Base-by-base conservation (phyloP, 2,797 vertebrate genomes). In the Hippocampus kuda region DNA sequence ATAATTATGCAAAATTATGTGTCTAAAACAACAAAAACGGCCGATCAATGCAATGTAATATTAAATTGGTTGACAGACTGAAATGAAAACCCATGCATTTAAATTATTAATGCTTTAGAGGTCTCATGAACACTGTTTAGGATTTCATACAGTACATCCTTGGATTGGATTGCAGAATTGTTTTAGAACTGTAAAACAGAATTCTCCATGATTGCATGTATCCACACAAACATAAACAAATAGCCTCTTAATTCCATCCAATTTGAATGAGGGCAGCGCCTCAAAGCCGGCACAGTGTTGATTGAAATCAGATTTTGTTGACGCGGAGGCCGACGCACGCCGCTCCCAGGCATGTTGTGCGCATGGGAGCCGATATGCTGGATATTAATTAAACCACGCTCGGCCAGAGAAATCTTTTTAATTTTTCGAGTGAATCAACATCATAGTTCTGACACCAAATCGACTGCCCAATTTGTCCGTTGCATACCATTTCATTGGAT, bases 201-300 rank as follows among this genome's bases (percentile, higher is more conserved):
- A 13, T 48, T 48, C 42, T 24, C 12, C 38, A 64, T 3, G 62
- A 26, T n/a, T 26, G 22, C 24, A 48, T 48, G 42, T 27, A 48
- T 2, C 13, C 5, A 46, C n/a, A 65, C 42, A 48, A 41, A 46
- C 22, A 48, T n/a, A 63, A 38, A 63, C n/a, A 46, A 46, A 64
- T 13, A 42, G 22, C 4, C n/a, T 64, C 62, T 64, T 64, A 46
- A 24, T 64, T 64, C 42, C 62, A 5, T 42, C 62, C 42, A 64
- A 46, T 10, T 13, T 64, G 62, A 64, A 46, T 64, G 22, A 44
- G n/a, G 62, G 42, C 62, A 46, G 62, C 22, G 41, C 62, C 62
- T 44, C 62, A 64, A 44, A 44, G 22, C 62, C 13, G 46, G 46
- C 26, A 46, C 2, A 26, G n/a, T 15, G 22, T 2, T 63, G 38